These are phyloP conservation scores for Hiodon alosoides DNA, from an alignment of 2,113 vertebrate species.

Conservation along the genomic window DNA sequence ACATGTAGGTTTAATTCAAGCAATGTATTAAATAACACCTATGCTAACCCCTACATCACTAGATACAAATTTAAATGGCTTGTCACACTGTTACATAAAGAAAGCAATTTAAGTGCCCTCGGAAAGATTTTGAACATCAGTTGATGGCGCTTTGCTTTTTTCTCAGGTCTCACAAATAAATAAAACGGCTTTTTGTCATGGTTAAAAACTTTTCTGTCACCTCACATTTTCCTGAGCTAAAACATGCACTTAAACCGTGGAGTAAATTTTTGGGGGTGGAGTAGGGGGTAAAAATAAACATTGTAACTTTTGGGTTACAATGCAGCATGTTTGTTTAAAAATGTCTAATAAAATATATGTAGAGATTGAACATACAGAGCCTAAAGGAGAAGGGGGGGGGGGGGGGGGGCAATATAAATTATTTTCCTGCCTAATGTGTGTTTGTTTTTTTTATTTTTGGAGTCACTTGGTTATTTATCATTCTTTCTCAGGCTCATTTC, in stretches of 20 bases:
- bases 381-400: slow-evolving; percentile 54
- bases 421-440: slow-evolving; percentile 25
- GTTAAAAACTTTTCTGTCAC: slow-evolving; percentile 18
- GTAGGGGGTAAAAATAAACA: slow-evolving; percentile 17
- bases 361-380: slow-evolving; percentile 45
- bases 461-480: background rate
- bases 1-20: background rate
- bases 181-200: slow-evolving; percentile 18
- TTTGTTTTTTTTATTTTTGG: slow-evolving; percentile 15
- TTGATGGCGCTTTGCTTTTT: slow-evolving; percentile 47
- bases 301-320: slow-evolving; percentile 42
- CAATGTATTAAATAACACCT: background rate
- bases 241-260: slow-evolving; percentile 24
- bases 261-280: slow-evolving; percentile 21
- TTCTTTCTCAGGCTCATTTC: slow-evolving; percentile 19
- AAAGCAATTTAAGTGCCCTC: slow-evolving; percentile 17
- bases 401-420: slow-evolving; percentile 40
- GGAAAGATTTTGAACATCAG: slow-evolving; percentile 38
- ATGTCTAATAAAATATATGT: slow-evolving; percentile 30
- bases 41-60: background rate
- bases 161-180: slow-evolving; percentile 62
- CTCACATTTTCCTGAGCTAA: background rate
- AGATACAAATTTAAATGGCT: background rate
- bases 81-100: background rate
- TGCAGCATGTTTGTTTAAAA: slow-evolving; percentile 44